Base-by-base conservation (phyloP, 2,113 vertebrate species). In the Nothobranchius furzeri region DNA sequence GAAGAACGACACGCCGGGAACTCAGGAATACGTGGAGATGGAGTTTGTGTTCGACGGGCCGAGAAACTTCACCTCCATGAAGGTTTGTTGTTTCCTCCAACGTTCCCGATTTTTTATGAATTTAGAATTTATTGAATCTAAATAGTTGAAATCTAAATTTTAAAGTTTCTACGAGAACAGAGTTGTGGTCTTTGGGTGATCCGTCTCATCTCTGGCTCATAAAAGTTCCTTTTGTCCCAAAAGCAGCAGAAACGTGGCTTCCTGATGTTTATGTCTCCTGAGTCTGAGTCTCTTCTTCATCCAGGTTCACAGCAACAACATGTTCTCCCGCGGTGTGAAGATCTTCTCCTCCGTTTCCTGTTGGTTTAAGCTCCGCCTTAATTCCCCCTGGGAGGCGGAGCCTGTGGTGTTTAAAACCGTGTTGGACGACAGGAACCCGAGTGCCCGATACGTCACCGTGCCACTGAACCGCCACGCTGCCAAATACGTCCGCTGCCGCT, bases 271-370 rank as follows among this genome's bases (percentile, higher is more conserved):
- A 30, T 40, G 4, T 40, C 37, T 8, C 2, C 36, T 15, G 15
- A 55, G 13, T 24, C 56, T 8, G 8, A 9, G n/a, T 30, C 48
- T 11, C 67, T 24, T n/a, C 6, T 7, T 13, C 4, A 7, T 59
- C 43, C 83, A 97, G 96, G 95, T 96, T 37, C 95, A 97, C 73
- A 95, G 95, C 9, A 97, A 97, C 90, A 97, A 97, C 91, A 95
- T 96, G 96, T 96, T 96, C 78, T 76, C 92, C 53, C 93, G 93
- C 7, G 93, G 93, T 0, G 95, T 96, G 79, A 97, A 96, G 91
- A 96, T 97, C 77, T 97, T 97, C 79, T 93, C 94, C 62, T 89
- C 87, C 0, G 95, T 95, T 10, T 92, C 93, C 45, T 97, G 96
- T 1, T 88, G 81, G 79, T 97, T 96, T 69, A 96, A 95, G 50